Evolutionary conservation across 2,797 vertebrate species (phyloP).

Genomic region (Microhierax caerulescens): DNA sequence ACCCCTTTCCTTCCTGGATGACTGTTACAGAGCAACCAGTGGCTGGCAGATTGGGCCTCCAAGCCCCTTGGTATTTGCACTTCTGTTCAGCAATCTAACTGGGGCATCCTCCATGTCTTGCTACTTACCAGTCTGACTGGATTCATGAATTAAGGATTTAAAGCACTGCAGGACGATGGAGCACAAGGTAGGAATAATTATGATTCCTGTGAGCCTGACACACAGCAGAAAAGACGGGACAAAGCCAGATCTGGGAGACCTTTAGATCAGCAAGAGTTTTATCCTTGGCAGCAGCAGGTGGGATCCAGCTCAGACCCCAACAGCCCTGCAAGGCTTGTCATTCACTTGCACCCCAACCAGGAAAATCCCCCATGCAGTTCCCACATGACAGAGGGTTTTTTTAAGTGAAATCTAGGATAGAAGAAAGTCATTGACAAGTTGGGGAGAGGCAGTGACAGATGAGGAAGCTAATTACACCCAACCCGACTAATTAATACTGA

Average conservation of each 20-base stretch:
- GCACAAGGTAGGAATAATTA: not conserved
- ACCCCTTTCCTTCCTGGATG: not conserved
- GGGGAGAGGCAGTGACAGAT: conserved; percentile 55
- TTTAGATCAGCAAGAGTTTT: not conserved
- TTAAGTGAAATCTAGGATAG: not conserved
- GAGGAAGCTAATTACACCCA: conserved; percentile 68
- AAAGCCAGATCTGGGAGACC: not conserved
- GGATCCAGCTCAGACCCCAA: not conserved
- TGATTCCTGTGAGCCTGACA: not conserved
- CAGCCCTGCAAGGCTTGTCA: not conserved
- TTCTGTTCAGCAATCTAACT: not conserved
- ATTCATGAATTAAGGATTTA: not conserved
- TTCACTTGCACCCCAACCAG: not conserved
- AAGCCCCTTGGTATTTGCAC: not conserved
- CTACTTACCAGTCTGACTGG: not conserved
- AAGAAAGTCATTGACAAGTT: conserved; percentile 58
- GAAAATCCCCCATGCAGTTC: not conserved
- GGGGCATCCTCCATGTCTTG: not conserved
- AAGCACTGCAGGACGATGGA: not conserved
- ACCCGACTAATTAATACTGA: conserved; percentile 70
- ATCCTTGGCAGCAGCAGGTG: not conserved
- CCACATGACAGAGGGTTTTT: not conserved
- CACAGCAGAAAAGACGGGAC: not conserved
- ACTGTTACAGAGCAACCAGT: not conserved
- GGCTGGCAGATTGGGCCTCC: not conserved